A percentile compares a stretch with the other conserved stretches of the same genome.
These are phyloP conservation scores for Drosophila kikkawai DNA, from an alignment of 1,140 invertebrate genomes.

Conservation along the genomic window DNA sequence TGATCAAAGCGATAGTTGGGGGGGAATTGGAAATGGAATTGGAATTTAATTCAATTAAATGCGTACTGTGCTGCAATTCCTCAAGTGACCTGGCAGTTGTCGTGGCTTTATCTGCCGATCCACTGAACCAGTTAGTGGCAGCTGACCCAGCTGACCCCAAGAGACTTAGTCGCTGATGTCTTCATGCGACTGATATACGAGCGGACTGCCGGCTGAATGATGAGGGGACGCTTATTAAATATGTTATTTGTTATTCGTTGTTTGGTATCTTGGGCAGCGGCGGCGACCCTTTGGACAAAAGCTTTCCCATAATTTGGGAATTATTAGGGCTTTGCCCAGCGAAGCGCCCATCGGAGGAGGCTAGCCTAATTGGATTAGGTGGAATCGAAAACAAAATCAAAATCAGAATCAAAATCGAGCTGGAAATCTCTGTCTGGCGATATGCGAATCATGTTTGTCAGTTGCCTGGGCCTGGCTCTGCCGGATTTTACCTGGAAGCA, in stretches of 20 bases:
- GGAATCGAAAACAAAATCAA: constrained; percentile 78
- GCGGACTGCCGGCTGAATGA: constrained; percentile 48
- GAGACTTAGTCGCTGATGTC: constrained; percentile 52
- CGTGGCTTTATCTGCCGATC: constrained; percentile 27
- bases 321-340: constrained; percentile 51
- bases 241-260: constrained; percentile 42
- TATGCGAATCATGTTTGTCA: constrained; percentile 74
- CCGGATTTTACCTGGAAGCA: constrained; percentile 67
- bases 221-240: constrained; percentile 78
- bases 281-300: constrained; percentile 44
- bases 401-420: constrained; percentile 44
- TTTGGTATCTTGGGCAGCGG: constrained; percentile 28
- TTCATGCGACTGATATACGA: constrained; percentile 69
- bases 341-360: constrained; percentile 28
- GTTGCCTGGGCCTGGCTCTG: constrained; percentile 22
- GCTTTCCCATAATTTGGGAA: constrained; percentile 75
- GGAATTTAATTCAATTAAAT: constrained; percentile 85
- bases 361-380: constrained; percentile 81
- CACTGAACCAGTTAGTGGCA: constrained; percentile 56
- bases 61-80: constrained; percentile 80
- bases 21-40: constrained; percentile 41
- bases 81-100: constrained; percentile 75
- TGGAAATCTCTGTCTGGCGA: constrained; percentile 22
- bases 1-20: constrained; percentile 84
- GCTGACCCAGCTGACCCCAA: constrained; percentile 70